Evolutionary conservation across 2,888 invertebrate genomes (phyloP).

Genomic region (Polyommatus iphigenia): DNA sequence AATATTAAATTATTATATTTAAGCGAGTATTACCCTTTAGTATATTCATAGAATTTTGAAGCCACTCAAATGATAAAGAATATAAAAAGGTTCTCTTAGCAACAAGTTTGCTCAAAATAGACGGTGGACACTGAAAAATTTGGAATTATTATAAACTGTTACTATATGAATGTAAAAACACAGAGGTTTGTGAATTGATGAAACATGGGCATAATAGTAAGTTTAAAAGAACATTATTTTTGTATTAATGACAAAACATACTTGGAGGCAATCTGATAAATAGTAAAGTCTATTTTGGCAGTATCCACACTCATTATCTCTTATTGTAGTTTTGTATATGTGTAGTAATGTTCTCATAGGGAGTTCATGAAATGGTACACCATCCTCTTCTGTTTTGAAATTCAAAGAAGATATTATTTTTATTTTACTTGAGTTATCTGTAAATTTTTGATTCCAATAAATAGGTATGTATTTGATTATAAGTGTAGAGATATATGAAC

Average conservation of each 20-base stretch:
- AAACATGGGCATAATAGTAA: neutral
- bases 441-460: conserved; percentile 35
- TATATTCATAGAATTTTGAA: conserved; percentile 73
- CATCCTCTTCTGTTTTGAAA: conserved; percentile 71
- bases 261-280: conserved; percentile 71
- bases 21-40: conserved; percentile 61
- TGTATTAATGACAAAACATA: conserved; percentile 43
- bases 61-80: conserved; percentile 76
- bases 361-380: conserved; percentile 74
- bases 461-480: neutral
- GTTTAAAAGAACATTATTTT: neutral
- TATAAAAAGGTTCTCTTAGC: conserved; percentile 78
- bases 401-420: conserved; percentile 63
- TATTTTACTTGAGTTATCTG: conserved; percentile 57
- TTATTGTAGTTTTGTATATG: conserved; percentile 57
- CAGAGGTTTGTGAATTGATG: neutral
- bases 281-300: conserved; percentile 80
- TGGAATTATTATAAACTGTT: conserved; percentile 32
- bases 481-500: neutral
- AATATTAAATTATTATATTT: neutral
- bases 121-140: conserved; percentile 63
- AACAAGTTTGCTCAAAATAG: conserved; percentile 67
- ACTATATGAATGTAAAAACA: neutral
- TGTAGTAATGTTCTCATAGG: conserved; percentile 58
- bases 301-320: conserved; percentile 63